These are phyloP conservation scores for Bambusicola thoracicus DNA, from an alignment of 2,113 vertebrate species.

Conservation along the genomic window DNA sequence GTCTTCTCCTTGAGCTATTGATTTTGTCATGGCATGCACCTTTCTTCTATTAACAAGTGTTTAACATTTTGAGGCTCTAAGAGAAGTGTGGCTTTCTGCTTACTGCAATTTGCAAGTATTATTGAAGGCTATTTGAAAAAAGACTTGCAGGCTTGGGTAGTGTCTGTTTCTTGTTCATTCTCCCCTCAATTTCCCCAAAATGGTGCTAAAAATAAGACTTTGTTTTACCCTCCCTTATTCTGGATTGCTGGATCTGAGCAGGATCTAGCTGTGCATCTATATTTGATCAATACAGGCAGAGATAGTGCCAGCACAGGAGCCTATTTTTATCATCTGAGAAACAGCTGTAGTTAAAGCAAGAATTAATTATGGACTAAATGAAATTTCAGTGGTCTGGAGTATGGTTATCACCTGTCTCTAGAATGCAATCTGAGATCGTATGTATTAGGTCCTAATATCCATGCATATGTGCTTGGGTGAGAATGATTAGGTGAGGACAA, in stretches of 20 bases:
- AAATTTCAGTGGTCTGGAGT: constrained; percentile 31
- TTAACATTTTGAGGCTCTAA: neutral
- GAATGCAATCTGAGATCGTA: neutral
- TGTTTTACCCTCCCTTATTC: neutral
- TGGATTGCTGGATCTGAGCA: neutral
- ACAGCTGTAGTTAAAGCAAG: constrained; percentile 46
- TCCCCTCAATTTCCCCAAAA: neutral
- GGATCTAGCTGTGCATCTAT: neutral
- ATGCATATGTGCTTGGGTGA: neutral
- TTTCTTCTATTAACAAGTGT: neutral
- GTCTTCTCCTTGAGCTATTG: neutral
- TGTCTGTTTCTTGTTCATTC: neutral
- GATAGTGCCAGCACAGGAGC: neutral
- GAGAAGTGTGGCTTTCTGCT: neutral
- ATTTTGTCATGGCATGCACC: neutral
- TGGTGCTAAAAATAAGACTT: neutral
- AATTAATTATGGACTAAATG: constrained; percentile 20
- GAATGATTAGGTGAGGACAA: neutral
- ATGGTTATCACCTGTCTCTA: constrained; percentile 8
- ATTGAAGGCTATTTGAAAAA: neutral
- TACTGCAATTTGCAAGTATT: neutral
- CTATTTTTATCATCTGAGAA: constrained; percentile 58
- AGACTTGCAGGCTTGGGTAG: neutral
- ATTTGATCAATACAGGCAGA: neutral
- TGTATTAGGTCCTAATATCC: neutral